A percentile compares a stretch with the other conserved stretches of the same genome.
phyloP scores from a whole-genome alignment of 2,113 vertebrate genomes.

The Grantiella picta region DNA sequence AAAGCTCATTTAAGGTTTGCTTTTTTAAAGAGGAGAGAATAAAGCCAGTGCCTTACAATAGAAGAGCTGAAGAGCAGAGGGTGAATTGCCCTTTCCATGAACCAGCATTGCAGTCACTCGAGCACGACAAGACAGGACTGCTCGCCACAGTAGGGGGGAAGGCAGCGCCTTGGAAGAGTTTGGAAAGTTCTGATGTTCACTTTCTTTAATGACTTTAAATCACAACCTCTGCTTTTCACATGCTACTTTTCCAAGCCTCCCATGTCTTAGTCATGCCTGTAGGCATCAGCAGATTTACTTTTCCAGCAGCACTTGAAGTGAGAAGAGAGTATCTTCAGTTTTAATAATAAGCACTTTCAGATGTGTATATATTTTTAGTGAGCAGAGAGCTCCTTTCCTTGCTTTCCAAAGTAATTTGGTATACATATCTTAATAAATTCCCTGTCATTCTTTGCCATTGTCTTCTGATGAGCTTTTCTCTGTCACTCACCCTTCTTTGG shows the following conservation, averaged over 20 bases:
- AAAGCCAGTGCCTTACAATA: background rate
- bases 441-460: background rate
- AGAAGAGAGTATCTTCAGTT: background rate
- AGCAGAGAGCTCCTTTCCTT: background rate
- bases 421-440: background rate
- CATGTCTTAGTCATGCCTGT: background rate
- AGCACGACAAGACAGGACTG: background rate
- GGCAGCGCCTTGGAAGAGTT: background rate
- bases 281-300: background rate
- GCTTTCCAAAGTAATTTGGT: background rate
- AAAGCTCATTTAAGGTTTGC: background rate
- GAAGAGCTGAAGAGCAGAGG: background rate
- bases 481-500: background rate
- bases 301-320: background rate
- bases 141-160: rapidly evolving
- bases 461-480: background rate
- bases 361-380: background rate
- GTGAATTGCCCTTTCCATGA: background rate
- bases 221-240: background rate
- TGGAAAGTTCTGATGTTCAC: background rate
- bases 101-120: rapidly evolving
- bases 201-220: background rate
- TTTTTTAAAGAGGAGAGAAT: background rate
- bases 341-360: background rate
- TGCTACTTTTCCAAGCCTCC: background rate